Conservation (phyloP, 2,888 invertebrate genomes). For the Calliscelio sp. region DNA sequence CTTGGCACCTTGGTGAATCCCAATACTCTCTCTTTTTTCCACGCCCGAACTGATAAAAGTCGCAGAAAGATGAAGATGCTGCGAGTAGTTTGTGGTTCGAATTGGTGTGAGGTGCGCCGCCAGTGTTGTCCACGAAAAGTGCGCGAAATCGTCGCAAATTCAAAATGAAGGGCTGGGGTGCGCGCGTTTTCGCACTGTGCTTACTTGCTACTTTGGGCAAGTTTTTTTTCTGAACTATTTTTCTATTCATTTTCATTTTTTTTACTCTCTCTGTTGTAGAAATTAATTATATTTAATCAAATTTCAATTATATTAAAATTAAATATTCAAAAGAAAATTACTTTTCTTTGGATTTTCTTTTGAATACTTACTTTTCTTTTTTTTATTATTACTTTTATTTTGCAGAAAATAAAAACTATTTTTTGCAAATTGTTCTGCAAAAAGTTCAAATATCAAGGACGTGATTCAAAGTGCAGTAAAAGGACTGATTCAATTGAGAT, state of each 20-base stretch:
- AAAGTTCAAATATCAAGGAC: too few relatives aligned
- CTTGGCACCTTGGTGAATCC: slow-evolving; percentile 35
- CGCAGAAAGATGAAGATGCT: slow-evolving; percentile 73
- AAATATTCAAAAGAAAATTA: too few relatives aligned
- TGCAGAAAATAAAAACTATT: too few relatives aligned
- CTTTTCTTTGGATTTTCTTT: too few relatives aligned
- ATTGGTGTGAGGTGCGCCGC: slow-evolving; percentile 40
- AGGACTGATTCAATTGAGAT: background rate
- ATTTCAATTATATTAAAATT: too few relatives aligned
- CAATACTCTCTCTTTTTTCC: slow-evolving; percentile 71
- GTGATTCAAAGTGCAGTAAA: too few relatives aligned
- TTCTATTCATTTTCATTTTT: background rate
- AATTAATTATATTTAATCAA: background rate
- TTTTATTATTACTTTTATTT: too few relatives aligned
- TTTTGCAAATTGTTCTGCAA: too few relatives aligned
- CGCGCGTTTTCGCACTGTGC: slow-evolving; percentile 38
- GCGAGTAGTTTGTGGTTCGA: slow-evolving; percentile 71
- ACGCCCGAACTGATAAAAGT: slow-evolving; percentile 73
- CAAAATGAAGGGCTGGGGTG: slow-evolving; percentile 49
- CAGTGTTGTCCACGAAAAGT: slow-evolving; percentile 41
- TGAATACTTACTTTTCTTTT: too few relatives aligned
- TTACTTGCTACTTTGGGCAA: slow-evolving; percentile 48
- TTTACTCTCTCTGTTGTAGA: too few relatives aligned
- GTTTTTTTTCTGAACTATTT: slow-evolving; percentile 5
- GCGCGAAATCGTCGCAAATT: slow-evolving; percentile 46